Evolutionary conservation across 1,140 invertebrate species (phyloP).

Genomic region (Drosophila nigromelanica): DNA sequence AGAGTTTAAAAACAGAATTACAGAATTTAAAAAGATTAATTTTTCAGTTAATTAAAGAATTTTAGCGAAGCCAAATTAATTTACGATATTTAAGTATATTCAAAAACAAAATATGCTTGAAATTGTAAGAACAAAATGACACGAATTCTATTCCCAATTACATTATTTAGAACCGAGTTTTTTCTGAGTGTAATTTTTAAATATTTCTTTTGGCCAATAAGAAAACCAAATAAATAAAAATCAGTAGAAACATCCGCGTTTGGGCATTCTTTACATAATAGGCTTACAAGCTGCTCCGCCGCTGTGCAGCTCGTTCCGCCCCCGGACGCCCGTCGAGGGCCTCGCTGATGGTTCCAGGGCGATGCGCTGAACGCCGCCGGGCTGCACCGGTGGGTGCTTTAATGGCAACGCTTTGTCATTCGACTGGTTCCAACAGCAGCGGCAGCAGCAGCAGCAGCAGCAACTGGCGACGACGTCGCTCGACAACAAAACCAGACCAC

Average conservation of each 20-base stretch:
- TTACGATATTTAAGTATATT: no score
- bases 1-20: no score
- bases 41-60: not conserved
- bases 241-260: conserved; percentile 51
- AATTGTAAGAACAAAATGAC: no score
- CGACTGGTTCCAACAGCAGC: conserved; percentile 59
- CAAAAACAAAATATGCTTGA: no score
- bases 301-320: not conserved
- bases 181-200: not conserved
- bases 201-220: conserved; percentile 6
- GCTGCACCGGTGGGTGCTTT: conserved; percentile 49
- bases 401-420: conserved; percentile 64
- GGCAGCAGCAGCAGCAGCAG: not conserved
- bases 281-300: not conserved
- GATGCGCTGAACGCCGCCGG: conserved; percentile 12
- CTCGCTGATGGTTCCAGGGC: conserved; percentile 35
- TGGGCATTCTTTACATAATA: conserved; percentile 66
- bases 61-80: not conserved
- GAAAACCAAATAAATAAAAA: not conserved
- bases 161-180: no score
- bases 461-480: conserved; percentile 20
- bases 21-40: no score
- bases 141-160: no score
- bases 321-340: conserved; percentile 30
- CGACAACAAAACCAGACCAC: conserved; percentile 78